Evolutionary conservation across 2,888 invertebrate genomes (phyloP).

Genomic region (Pasiphila rectangulata): DNA sequence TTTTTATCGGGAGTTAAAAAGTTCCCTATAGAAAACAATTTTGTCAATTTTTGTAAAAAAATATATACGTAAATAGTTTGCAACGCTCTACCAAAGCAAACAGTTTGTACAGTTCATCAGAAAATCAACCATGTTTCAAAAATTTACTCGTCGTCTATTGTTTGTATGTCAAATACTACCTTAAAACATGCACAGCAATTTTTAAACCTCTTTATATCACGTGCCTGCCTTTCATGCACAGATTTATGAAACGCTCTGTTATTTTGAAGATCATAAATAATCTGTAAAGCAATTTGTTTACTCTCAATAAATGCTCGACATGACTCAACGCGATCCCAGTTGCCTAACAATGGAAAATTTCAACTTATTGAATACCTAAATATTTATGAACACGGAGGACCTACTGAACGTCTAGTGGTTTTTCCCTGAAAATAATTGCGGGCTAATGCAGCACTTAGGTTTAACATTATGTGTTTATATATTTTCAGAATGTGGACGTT

Average conservation of each 20-base stretch:
- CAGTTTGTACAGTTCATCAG: too few relatives aligned
- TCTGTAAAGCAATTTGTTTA: slow-evolving; percentile 44
- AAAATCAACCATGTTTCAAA: too few relatives aligned
- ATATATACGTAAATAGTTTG: too few relatives aligned
- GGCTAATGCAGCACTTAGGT: background rate
- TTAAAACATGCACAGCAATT: background rate
- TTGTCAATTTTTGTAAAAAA: too few relatives aligned
- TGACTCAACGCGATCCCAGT: slow-evolving; percentile 35
- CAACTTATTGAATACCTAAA: slow-evolving; percentile 9
- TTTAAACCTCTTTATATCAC: slow-evolving; percentile 14
- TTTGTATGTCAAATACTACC: too few relatives aligned
- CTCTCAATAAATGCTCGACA: slow-evolving; percentile 34
- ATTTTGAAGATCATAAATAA: slow-evolving; percentile 39
- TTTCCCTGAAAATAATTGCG: background rate
- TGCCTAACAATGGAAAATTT: slow-evolving; percentile 16
- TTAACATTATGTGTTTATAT: too few relatives aligned
- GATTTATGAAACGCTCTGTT: slow-evolving; percentile 30
- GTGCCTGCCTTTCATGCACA: slow-evolving; percentile 29
- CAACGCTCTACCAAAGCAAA: too few relatives aligned
- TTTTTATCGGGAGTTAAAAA: too few relatives aligned
- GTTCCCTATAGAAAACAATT: too few relatives aligned
- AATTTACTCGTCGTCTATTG: too few relatives aligned
- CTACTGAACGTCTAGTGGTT: background rate
- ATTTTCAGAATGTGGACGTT: too few relatives aligned
- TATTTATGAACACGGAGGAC: slow-evolving; percentile 11